These are phyloP conservation scores for Drosophila yooni DNA, from an alignment of 2,888 invertebrate species.

Conservation along the genomic window DNA sequence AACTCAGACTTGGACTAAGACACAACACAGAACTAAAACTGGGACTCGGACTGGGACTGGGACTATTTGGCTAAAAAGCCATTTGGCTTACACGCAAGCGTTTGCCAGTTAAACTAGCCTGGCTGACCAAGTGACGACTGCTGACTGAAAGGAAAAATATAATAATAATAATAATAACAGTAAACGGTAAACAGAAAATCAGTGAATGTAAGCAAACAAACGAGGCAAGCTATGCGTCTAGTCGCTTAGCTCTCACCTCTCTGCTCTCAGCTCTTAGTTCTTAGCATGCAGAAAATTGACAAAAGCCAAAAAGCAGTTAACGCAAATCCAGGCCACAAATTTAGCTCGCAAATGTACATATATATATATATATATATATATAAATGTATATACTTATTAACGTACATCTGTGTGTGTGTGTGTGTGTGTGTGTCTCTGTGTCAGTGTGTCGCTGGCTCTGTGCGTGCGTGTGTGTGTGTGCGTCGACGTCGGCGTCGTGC, in stretches of 20 bases:
- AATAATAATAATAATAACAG: conserved; percentile 11
- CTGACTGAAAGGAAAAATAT: conserved; percentile 5
- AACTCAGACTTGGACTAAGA: conserved; percentile 3
- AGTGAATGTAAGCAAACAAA: conserved; percentile 51
- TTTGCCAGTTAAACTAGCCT: conserved; percentile 7
- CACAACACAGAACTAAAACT: conserved; percentile 7
- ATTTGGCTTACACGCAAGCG: conserved; percentile 1
- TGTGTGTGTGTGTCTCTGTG: conserved; percentile 17
- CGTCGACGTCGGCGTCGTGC: conserved; percentile 61
- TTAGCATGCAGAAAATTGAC: conserved; percentile 25
- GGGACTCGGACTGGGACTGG: background rate
- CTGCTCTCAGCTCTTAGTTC: background rate
- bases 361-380: conserved; percentile 5
- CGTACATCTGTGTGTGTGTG: conserved; percentile 17
- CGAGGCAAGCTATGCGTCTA: background rate
- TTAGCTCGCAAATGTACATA: conserved; percentile 53
- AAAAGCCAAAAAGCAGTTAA: conserved; percentile 52
- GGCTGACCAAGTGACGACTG: conserved; percentile 28
- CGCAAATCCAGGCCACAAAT: conserved; percentile 64
- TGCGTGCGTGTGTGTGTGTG: conserved; percentile 30
- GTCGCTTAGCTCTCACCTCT: background rate
- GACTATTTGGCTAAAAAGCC: background rate
- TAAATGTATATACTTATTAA: conserved; percentile 29
- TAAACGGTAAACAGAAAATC: conserved; percentile 34
- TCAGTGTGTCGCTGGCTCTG: conserved; percentile 23